Evolutionary conservation across 2,888 invertebrate species (phyloP), one percentile per base, ranked within the genome.

Genomic region (Metallyticus violacea): DNA sequence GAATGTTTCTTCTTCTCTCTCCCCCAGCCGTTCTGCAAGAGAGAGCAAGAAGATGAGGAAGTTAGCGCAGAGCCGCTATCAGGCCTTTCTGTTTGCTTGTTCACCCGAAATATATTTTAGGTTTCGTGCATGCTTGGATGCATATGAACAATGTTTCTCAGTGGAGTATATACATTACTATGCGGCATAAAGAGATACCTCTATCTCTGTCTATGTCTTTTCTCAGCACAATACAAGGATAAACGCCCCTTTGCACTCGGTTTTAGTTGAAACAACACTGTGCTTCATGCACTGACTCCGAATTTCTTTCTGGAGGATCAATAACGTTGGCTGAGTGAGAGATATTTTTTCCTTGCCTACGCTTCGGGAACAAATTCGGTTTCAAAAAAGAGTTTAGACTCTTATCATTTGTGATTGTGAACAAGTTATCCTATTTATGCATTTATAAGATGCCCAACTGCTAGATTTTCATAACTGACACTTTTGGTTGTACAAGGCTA

Each of bases 51-150:
- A 62, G 40, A 62, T 62, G 40, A 62, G 40, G 40, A 62, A 62
- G 40, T 62, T 62, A 62, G 40, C 22, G 40, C 40, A 62, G 40
- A 62, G 40, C 40, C 40, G 40, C 40, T 62, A 62, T 62, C 40
- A 62, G 79, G 28, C 77, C 83, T 77, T 83, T 83, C 83, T 83
- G 83, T 28, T 76, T 83, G 83, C 83, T 83, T 83, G 83, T 77
- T 83, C 83, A 83, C 83, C 77, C 83, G 83, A 83, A 83, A 29
- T 28, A 62, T 62, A 77, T 77, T 77, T 83, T 83, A 27, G 83
- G 83, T 83, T 83, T 83, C 77, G 7, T 77, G 29, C 77, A 83
- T 83, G 83, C 83, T 83, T 27, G 83, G 83, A 83, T 83, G 83
- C 77, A 83, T 28, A 28, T 29, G 83, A 83, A 83, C 83, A 83